Base-by-base conservation (phyloP, 92 coral and sea anemone genomes). In the Phenganax marumi region DNA sequence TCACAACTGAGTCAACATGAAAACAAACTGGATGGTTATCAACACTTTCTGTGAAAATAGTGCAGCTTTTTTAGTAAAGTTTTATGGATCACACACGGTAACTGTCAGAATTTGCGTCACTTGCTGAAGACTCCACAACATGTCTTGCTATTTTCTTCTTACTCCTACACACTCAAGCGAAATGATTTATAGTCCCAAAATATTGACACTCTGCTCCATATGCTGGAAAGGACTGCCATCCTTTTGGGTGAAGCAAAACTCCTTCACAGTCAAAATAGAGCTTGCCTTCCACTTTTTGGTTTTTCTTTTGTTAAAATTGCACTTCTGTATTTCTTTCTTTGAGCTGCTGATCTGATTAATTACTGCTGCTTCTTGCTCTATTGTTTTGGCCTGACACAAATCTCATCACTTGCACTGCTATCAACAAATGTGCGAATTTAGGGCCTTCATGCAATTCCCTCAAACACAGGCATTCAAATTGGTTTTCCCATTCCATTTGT, bases 191-290 rank as follows among this genome's bases (percentile, higher is more conserved):
- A 1, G 17, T 24, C 14, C 75, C 50, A 69, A 49, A 69, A 1
- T 25, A 0, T 19, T 50, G 48, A 46, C 75, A 69, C 50, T 69
- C 75, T 25, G 14, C 17, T 51, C 75, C 81, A 70, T 72, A 77
- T 54, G 83, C 83, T 56, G 83, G 72, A 21, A 70, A 77, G 16
- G 83, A 77, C 47, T 77, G 56, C 18, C 83, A 21, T 10, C 83
- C 83, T 13, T 23, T 60, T 77, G 83, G 9, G 12, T 77, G 72
- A 9, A 72, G 83, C 83, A 73, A 77, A n/a, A 21, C 9, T 14
- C 83, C 83, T 2, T 71, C 83, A 77, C 83, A 77, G 51, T 55
- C 54, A 12, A 25, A 79, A 60, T 73, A 79, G 12, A 33, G 73
- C 53, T 53, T 76, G 17, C 26, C 33, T 52, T 21, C 68, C 19